phyloP scores from a whole-genome alignment of 2,797 vertebrate genomes.

The Cephalopachus bancanus region DNA sequence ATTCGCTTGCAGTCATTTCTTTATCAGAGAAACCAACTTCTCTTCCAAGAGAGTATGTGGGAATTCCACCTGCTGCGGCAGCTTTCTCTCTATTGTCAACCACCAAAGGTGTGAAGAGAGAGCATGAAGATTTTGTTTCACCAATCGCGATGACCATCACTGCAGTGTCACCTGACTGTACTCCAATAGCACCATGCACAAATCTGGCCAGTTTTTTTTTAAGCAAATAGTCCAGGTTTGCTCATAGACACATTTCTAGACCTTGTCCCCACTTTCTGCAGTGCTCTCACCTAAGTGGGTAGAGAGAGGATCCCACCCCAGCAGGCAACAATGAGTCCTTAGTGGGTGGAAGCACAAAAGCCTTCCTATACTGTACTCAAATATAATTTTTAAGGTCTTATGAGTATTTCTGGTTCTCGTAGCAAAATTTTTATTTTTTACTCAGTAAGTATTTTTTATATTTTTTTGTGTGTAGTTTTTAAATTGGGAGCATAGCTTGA shows the following conservation, averaged over 20 bases:
- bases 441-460: not conserved
- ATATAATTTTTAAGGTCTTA: not conserved
- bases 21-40: slow-evolving; percentile 93
- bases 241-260: slow-evolving; percentile 69
- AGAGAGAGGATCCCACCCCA: not conserved
- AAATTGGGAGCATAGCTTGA: not conserved
- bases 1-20: slow-evolving; percentile 96
- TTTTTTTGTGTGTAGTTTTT: not conserved
- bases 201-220: slow-evolving; percentile 91
- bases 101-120: slow-evolving; percentile 94
- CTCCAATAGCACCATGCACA: slow-evolving; percentile 93
- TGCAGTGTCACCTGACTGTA: slow-evolving; percentile 93
- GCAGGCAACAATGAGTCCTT: too few species aligned
- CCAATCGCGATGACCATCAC: slow-evolving; percentile 95
- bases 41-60: slow-evolving; percentile 93
- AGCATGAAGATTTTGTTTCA: slow-evolving; percentile 92
- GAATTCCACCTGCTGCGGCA: slow-evolving; percentile 94
- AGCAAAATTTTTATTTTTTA: not conserved
- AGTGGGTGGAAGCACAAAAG: not conserved
- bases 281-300: not conserved
- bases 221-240: slow-evolving; percentile 93
- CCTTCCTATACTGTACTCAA: not conserved
- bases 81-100: slow-evolving; percentile 95
- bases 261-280: not conserved
- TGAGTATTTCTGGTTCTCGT: slow-evolving; percentile 2